These are phyloP conservation scores for Zosterops borbonicus DNA, from an alignment of 2,113 vertebrate species.

Conservation along the genomic window DNA sequence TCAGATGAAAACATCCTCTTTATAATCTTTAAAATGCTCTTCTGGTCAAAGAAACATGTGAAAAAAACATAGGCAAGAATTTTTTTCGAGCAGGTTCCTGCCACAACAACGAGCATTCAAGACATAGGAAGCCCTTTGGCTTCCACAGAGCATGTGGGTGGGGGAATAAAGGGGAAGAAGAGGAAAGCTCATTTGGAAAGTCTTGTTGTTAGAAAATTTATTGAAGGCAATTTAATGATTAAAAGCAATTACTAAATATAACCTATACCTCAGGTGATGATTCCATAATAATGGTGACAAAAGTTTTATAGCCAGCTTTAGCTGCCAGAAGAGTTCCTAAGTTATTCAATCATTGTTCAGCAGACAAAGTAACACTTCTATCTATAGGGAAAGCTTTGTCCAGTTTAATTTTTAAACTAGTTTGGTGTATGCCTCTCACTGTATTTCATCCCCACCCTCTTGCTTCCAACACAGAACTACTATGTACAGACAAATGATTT, in stretches of 20 bases:
- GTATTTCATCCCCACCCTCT: neutral
- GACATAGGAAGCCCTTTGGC: neutral
- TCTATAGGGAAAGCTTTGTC: neutral
- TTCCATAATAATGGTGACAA: conserved; percentile 22
- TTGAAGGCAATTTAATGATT: neutral
- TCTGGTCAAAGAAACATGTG: neutral
- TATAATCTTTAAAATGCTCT: neutral
- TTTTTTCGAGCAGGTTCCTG: neutral
- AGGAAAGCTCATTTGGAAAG: neutral
- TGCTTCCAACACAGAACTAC: neutral
- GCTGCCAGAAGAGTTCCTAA: conserved; percentile 34
- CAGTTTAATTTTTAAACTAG: neutral
- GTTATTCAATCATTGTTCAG: conserved; percentile 53
- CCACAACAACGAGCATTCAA: neutral
- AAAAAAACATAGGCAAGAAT: neutral
- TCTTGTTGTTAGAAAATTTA: conserved; percentile 7
- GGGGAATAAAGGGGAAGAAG: neutral
- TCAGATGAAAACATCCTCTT: neutral
- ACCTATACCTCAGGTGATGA: conserved; percentile 13
- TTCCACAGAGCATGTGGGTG: neutral
- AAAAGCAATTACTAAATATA: conserved; percentile 26
- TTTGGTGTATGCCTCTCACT: neutral
- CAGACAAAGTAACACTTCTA: neutral
- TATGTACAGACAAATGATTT: neutral
- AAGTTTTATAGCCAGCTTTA: conserved; percentile 58